Evolutionary conservation across 2,113 vertebrate species (phyloP), one percentile per base, ranked within the genome.

Genomic region (Mustelus asterias): DNA sequence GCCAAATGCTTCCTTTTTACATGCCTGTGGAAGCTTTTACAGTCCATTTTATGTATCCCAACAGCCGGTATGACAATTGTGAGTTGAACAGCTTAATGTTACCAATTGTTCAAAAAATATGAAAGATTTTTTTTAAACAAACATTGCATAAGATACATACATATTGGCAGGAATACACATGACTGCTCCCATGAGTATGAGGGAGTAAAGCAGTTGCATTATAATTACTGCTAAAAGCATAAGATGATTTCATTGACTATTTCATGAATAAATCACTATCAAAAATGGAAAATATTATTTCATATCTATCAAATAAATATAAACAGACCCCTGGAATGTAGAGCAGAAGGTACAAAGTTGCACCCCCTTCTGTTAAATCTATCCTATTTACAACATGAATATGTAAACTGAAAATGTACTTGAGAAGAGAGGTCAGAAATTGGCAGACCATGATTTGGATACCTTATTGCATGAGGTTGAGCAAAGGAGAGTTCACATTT

Each of bases 21-120:
- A 63, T 13, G 1, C 7, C 0, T 60, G 10, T 60, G 13, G 60
- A 63, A 63, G 11, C 11, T 63, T 63, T 63, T 63, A 63, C 11
- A 63, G 8, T 63, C 13, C 70, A 72, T 86, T 86, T 16, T 41
- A 97, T 96, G 97, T 89, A 89, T 89, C 48, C 48, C 3, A 6
- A 13, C 22, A 58, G 10, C 86, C 54, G 92, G 96, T 95, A 96
- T 97, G 29, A 54, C 24, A 76, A 72, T 29, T 24, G 37, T 44
- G 6, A 95, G 8, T 92, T 60, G 60, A 37, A 16, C 29, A 92
- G 78, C 14, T 83, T 83, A 6, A 83, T 37, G 20, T 5, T 65
- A 65, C 1, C 60, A 93, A 93, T 65, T 93, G 63, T 65, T 65
- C 20, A 22, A 13, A n/a, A 54, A 20, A 67, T 9, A 9, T 65